phyloP scores from a whole-genome alignment of 2,113 vertebrate species.

The Rhinichthys klamathensis region DNA sequence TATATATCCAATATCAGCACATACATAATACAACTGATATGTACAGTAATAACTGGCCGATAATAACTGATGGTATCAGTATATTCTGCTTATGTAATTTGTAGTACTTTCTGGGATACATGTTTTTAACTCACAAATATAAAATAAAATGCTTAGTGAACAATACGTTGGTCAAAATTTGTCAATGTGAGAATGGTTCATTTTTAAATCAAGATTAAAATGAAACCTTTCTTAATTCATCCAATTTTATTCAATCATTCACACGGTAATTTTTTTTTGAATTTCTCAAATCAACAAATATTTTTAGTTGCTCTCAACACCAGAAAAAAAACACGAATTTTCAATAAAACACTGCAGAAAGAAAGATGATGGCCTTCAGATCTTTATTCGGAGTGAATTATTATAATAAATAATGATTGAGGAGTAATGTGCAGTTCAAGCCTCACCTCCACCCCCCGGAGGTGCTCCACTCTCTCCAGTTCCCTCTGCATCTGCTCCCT shows the following conservation, averaged over 20 bases:
- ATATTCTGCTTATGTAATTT: neutral
- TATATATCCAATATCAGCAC: no score
- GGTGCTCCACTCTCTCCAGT: slow-evolving; percentile 74
- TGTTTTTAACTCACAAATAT: neutral
- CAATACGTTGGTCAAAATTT: neutral
- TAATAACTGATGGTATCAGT: neutral
- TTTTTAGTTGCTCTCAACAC: neutral
- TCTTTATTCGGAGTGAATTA: neutral
- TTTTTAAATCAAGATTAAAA: neutral
- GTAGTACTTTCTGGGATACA: neutral
- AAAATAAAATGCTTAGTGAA: neutral
- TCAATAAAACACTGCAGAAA: neutral
- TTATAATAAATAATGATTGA: neutral
- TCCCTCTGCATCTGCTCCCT: slow-evolving; percentile 81
- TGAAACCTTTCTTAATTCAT: neutral
- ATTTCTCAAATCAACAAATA: no score
- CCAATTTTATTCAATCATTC: neutral
- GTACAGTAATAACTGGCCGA: no score
- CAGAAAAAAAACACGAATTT: neutral
- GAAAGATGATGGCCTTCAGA: neutral
- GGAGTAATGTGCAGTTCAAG: neutral
- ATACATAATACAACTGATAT: no score
- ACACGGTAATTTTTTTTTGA: no score
- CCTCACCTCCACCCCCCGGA: slow-evolving; percentile 66
- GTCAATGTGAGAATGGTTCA: neutral